Base-by-base conservation (phyloP, 2,113 vertebrate genomes). In the Aptenodytes forsteri region DNA sequence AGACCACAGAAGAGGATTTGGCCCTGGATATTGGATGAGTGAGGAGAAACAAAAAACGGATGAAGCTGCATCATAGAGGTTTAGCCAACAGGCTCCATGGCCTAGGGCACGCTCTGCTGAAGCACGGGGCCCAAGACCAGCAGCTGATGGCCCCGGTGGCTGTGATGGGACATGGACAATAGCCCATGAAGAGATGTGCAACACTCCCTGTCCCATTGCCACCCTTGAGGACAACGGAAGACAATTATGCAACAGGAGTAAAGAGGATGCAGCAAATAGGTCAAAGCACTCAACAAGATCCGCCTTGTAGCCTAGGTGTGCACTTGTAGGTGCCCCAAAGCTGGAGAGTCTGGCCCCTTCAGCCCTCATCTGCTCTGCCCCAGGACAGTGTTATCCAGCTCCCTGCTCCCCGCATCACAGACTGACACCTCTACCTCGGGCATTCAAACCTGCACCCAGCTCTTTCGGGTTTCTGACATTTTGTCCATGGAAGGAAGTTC, bases 51-150 rank as follows among this genome's bases (percentile, higher is more conserved):
- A 19, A 72, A 65, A 67, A 59, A 61, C 42, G 7, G 16, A 83
- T n/a, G 38, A 46, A 58, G 72, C 3, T 54, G 22, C 58, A 52
- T 29, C 15, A 47, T 0, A 50, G 46, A 78, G 30, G 30, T 71
- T 90, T 49, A 86, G 49, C 42, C 32, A 88, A 59, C 10, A 85
- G 76, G 22, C 16, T 76, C 32, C 59, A 21, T 2, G 20, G 56
- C 52, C 44, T 58, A 27, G 1, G 34, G 17, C 22, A 49, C 0
- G 0, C 30, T n/a, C 36, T 36, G 61, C 38, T 79, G 19, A 88
- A 92, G 44, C 32, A 52, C 71, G 29, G 32, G 4, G 61, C 55
- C 32, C 47, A 50, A 64, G 0, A 0, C 12, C 75, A 92, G 46
- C 70, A 95, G 34, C 11, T 2, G 4, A 21, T 13, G 16, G 38